Percentiles rank a stretch among this genome's conserved stretches.
phyloP scores from a whole-genome alignment of 30 jellyfish, hydroid and myxozoan species.

The Morbakka virulenta region DNA sequence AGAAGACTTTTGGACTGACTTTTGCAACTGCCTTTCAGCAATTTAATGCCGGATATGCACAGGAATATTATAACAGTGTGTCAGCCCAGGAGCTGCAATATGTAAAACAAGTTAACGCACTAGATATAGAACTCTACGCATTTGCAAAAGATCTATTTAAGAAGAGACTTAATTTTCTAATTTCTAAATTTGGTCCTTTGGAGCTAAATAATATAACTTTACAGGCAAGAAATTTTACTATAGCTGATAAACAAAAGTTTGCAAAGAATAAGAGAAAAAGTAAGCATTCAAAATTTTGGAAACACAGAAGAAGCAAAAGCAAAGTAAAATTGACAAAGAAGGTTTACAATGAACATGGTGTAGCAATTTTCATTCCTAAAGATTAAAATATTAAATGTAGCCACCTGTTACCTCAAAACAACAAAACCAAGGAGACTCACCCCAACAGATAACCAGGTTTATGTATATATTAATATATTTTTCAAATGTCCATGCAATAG shows the following conservation, averaged over 20 bases:
- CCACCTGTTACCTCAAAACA: no score
- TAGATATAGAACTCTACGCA: slow-evolving; percentile 65
- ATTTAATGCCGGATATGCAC: slow-evolving; percentile 71
- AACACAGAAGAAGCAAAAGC: neutral
- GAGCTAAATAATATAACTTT: neutral
- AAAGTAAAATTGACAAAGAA: neutral
- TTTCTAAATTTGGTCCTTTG: slow-evolving; percentile 8
- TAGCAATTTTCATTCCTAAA: no score
- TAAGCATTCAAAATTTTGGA: neutral
- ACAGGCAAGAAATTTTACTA: neutral
- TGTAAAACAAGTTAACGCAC: slow-evolving; percentile 18
- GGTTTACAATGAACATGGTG: no score
- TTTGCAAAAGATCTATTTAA: slow-evolving; percentile 64
- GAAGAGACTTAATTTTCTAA: slow-evolving; percentile 17
- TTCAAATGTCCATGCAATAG: no score
- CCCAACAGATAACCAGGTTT: no score
- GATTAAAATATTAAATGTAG: no score
- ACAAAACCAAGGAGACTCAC: no score
- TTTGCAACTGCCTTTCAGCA: slow-evolving; percentile 54
- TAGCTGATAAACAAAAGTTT: neutral
- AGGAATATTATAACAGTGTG: slow-evolving; percentile 37
- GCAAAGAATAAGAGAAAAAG: neutral
- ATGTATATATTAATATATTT: no score
- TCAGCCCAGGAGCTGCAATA: slow-evolving; percentile 17
- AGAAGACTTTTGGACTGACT: slow-evolving; percentile 66